Percentiles rank a stretch among this genome's conserved stretches.
phyloP scores from a whole-genome alignment of 2,797 vertebrate genomes.

The Tokudaia muenninki region DNA sequence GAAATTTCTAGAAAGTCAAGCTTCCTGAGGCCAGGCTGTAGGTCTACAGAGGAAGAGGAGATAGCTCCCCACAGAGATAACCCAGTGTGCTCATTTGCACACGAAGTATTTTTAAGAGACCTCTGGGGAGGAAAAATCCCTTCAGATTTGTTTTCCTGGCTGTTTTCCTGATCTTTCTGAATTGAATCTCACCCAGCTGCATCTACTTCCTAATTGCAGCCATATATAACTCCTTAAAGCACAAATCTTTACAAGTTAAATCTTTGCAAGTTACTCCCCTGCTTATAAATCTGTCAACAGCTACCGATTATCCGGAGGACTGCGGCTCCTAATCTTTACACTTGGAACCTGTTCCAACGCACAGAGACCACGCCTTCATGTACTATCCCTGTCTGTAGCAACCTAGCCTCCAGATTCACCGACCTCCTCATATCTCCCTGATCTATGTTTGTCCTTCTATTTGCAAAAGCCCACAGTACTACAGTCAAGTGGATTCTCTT shows the following conservation, averaged over 20 bases:
- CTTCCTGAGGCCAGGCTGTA: background rate
- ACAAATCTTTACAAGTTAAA: constrained; percentile 40
- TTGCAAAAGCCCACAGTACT: background rate
- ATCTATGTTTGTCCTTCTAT: background rate
- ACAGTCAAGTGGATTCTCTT: background rate
- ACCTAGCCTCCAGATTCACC: background rate
- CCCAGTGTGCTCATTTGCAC: background rate
- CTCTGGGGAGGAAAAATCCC: background rate
- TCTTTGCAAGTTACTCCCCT: constrained; percentile 29
- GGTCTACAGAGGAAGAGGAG: background rate
- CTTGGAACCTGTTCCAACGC: background rate
- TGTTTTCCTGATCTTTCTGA: constrained; percentile 47
- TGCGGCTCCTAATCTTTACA: background rate
- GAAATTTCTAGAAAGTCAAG: background rate
- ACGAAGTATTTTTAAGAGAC: constrained; percentile 25
- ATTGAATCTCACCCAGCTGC: constrained; percentile 45
- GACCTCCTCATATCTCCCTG: background rate
- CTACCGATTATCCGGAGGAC: background rate
- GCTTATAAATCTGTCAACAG: constrained; percentile 13
- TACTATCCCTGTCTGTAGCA: background rate
- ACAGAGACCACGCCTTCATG: background rate
- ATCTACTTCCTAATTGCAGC: constrained; percentile 57
- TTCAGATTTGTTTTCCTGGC: constrained; percentile 31
- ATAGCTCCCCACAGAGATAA: background rate
- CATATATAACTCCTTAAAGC: constrained; percentile 8